Base-by-base conservation (phyloP, 92 coral and sea anemone genomes). In the Epizoanthus ramosus region DNA sequence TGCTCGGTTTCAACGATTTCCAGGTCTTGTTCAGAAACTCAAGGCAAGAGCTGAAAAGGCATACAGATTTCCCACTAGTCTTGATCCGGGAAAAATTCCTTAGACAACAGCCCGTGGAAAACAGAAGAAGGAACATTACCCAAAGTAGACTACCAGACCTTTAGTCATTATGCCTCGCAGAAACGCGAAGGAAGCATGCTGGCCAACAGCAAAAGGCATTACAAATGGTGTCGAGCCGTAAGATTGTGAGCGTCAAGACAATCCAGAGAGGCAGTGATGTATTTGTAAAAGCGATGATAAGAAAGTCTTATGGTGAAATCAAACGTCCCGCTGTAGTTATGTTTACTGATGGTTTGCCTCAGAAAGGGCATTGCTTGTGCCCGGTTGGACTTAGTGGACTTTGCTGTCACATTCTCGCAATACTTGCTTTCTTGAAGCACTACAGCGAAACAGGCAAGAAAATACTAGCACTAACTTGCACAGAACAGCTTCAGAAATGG, bases 401-500 rank as follows among this genome's bases (percentile, higher is more conserved):
- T 39, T 80, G 86, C 79, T 86, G 86, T 47, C 86, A 74, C 74
- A 53, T 81, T 15, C 56, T 87, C 23, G 90, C 90, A 47, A 17
- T 80, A 37, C 86, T 86, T 63, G 76, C 52, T 56, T 86, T 86
- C 57, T 71, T 85, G 63, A 79, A 79, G 57, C 83, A 85, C 73
- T 80, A 86, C 79, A 66, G 47, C 71, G 68, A 80, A 80, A 86
- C 89, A 6, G 89, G 85, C 60, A 85, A 86, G 82, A 63, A 68
- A 86, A 86, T 86, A 43, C 82, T 45, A 2, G 37, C 80, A 7
- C 63, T 71, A 18, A 68, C 85, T 39, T 70, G 85, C 63, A 79
- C 89, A 69, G 81, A 86, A 61, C 89, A 86, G 50, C 81, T 86
- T 25, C 89, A 79, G 33, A 87, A 87, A 74, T 85, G 88, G 84